These are phyloP conservation scores for Hycleus cichorii DNA, from an alignment of 1,140 invertebrate species.

Conservation along the genomic window DNA sequence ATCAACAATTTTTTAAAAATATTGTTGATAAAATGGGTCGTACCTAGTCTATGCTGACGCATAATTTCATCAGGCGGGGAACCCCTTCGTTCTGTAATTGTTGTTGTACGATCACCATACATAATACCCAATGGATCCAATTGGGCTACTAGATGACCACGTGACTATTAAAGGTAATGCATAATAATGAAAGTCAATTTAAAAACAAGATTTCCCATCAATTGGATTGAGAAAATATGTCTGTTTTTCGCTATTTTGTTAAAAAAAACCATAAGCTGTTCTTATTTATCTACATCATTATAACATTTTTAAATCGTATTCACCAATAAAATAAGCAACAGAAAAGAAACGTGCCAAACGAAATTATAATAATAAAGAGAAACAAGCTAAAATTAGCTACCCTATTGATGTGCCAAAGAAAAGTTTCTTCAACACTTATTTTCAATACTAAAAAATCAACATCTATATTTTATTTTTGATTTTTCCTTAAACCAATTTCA, in stretches of 20 bases:
- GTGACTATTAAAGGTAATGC: conserved; percentile 32
- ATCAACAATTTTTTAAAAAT: neutral
- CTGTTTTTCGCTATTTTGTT: no score
- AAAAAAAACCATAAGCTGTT: no score
- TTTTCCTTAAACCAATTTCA: no score
- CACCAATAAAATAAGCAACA: neutral
- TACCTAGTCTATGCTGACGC: conserved; percentile 52
- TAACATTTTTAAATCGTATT: no score
- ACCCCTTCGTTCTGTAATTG: conserved; percentile 52
- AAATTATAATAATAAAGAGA: conserved; percentile 1
- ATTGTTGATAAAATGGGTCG: conserved; percentile 14
- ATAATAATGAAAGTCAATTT: neutral
- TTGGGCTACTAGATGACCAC: conserved; percentile 73
- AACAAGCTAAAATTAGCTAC: conserved; percentile 3
- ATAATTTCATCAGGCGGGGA: conserved; percentile 56
- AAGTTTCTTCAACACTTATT: no score
- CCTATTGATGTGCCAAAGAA: neutral
- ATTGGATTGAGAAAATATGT: no score
- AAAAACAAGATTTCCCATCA: no score
- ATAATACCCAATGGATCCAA: conserved; percentile 62
- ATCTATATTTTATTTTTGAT: no score
- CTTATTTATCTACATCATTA: no score
- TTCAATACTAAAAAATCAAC: no score
- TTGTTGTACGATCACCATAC: conserved; percentile 41
- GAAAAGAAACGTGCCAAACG: conserved; percentile 6